Evolutionary conservation across 1,140 invertebrate species (phyloP).

Genomic region (Bradysia coprophila): DNA sequence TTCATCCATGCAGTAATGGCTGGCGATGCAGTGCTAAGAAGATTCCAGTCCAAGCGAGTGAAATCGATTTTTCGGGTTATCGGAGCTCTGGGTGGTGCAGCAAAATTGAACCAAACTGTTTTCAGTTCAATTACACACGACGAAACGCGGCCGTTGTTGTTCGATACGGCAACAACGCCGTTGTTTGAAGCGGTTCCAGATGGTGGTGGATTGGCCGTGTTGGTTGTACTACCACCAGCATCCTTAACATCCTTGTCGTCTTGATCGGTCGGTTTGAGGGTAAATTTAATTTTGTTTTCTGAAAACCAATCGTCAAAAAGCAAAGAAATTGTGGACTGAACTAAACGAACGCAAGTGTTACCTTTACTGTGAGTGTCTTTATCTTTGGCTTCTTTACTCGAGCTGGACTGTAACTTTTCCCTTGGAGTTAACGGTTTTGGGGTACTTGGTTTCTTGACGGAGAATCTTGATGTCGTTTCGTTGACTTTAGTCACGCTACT

Average conservation of each 20-base stretch:
- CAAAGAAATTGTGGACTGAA: too few relatives aligned
- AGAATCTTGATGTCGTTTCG: constrained; percentile 18
- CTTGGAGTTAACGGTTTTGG: constrained; percentile 16
- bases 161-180: constrained; percentile 21
- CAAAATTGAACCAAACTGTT: constrained; percentile 93
- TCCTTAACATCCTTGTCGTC: not conserved
- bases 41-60: constrained; percentile 89
- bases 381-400: not conserved
- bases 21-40: constrained; percentile 86
- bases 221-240: not conserved
- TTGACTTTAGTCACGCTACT: constrained; percentile 8
- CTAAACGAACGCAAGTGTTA: too few relatives aligned
- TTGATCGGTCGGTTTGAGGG: not conserved
- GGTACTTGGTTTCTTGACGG: constrained; percentile 20
- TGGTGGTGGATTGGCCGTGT: constrained; percentile 10
- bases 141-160: constrained; percentile 46
- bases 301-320: not conserved
- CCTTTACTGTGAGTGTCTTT: not conserved
- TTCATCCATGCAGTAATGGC: constrained; percentile 97
- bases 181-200: constrained; percentile 23
- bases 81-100: constrained; percentile 82
- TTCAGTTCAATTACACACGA: constrained; percentile 74
- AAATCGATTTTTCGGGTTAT: constrained; percentile 91
- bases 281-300: not conserved
- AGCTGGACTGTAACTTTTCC: not conserved